These are phyloP conservation scores for Hedya salicella DNA, from an alignment of 2,888 invertebrate species.

Conservation along the genomic window DNA sequence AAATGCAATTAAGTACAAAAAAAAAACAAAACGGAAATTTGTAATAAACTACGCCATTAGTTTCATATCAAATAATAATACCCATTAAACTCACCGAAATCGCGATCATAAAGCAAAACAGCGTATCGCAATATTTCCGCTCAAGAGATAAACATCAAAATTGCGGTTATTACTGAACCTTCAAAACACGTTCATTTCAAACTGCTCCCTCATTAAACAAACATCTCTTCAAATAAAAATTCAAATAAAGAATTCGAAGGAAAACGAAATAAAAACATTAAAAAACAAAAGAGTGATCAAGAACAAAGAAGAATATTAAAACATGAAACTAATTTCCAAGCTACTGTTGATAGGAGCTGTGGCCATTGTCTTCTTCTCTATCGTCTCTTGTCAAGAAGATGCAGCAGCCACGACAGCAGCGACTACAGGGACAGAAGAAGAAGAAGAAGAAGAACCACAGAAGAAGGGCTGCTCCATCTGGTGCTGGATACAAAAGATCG, in stretches of 20 bases:
- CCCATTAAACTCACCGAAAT: constrained; percentile 26
- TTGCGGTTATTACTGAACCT: constrained; percentile 19
- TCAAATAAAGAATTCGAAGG: not conserved
- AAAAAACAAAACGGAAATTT: constrained; percentile 13
- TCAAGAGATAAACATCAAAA: constrained; percentile 37
- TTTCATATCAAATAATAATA: constrained; percentile 26
- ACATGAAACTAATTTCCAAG: constrained; percentile 52
- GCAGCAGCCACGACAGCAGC: constrained; percentile 61
- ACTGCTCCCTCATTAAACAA: not conserved
- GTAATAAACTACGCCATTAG: constrained; percentile 14
- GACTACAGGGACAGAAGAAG: constrained; percentile 65
- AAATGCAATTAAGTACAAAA: constrained; percentile 1
- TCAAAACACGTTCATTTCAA: constrained; percentile 22
- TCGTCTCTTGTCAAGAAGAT: constrained; percentile 67
- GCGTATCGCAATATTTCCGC: constrained; percentile 30
- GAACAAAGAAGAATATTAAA: constrained; percentile 37
- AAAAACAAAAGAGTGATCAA: constrained; percentile 3
- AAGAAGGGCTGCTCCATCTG: constrained; percentile 78
- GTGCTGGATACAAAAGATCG: constrained; percentile 83
- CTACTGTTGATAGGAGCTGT: constrained; percentile 58
- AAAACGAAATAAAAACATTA: not conserved
- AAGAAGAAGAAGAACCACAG: constrained; percentile 71
- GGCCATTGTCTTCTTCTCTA: constrained; percentile 54
- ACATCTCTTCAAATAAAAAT: constrained; percentile 2
- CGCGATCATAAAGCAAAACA: constrained; percentile 21